Evolutionary conservation across 2,797 vertebrate genomes (phyloP).

Genomic region (Gobionotothen gibberifrons): DNA sequence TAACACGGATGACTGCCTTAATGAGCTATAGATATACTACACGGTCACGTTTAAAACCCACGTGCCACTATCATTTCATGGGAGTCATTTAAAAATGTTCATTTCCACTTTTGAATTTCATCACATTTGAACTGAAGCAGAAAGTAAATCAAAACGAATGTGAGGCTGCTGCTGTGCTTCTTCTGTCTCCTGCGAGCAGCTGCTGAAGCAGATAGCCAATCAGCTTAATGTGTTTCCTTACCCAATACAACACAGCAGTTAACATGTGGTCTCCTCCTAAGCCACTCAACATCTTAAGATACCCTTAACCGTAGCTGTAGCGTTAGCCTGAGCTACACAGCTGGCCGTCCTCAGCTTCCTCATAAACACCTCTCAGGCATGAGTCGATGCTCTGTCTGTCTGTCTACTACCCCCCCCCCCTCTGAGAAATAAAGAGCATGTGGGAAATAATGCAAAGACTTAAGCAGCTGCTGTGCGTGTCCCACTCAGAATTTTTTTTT

Average conservation of each 20-base stretch:
- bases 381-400: slow-evolving; percentile 38
- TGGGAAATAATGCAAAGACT: slow-evolving; percentile 52
- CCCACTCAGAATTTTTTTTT: slow-evolving; percentile 29
- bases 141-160: slow-evolving; percentile 39
- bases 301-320: slow-evolving; percentile 35
- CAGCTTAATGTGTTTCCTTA: slow-evolving; percentile 17
- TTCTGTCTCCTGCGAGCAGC: slow-evolving; percentile 12
- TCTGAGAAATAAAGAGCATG: slow-evolving; percentile 48
- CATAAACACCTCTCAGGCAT: slow-evolving; percentile 53
- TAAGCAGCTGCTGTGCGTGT: slow-evolving; percentile 15
- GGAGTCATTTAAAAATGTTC: slow-evolving; percentile 46
- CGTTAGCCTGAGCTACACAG: slow-evolving; percentile 39
- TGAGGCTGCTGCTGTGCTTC: background rate
- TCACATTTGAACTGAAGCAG: slow-evolving; percentile 33
- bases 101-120: slow-evolving; percentile 47
- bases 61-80: slow-evolving; percentile 38
- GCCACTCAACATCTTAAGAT: slow-evolving; percentile 25
- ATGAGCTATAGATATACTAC: slow-evolving; percentile 59
- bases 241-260: slow-evolving; percentile 28
- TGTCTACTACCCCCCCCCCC: slow-evolving; percentile 11
- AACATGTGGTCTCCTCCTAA: slow-evolving; percentile 29
- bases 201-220: slow-evolving; percentile 19
- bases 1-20: slow-evolving; percentile 57
- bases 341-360: slow-evolving; percentile 32
- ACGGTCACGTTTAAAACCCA: slow-evolving; percentile 34